Evolutionary conservation across 1,140 invertebrate genomes (phyloP), one percentile per base, ranked within the genome.

Genomic region (Pinna nobilis): DNA sequence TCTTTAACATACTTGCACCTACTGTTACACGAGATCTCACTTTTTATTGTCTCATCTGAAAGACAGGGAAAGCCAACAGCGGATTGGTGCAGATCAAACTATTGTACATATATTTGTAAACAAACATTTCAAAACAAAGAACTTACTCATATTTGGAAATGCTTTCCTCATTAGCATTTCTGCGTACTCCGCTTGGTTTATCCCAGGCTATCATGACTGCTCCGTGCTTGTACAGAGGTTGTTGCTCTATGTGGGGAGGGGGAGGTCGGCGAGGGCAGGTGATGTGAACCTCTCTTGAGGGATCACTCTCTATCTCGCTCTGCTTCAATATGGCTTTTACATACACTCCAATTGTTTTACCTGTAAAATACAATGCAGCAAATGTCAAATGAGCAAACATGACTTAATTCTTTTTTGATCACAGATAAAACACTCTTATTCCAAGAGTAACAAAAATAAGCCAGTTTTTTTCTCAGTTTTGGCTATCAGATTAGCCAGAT

Each of bases 191-290:
- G 9, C 78, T 67, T 1, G 86, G 87, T 67, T 83, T 85, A 35
- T 84, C 81, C 88, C 88, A 89, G 13, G 83, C 84, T 20, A 89
- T 78, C 2, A 88, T 74, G 2, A 87, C 87, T 69, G 82, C 84
- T 3, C 87, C 85, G 30, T 77, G 77, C 61, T 88, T 86, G 69
- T 82, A 84, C 5, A 87, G 86, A 18, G 88, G 87, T 57, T 88
- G 82, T 74, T 89, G 84, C 28, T 79, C 73, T 7, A 89, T 82
- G 18, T 71, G 37, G 6, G 86, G 82, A 0, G 80, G 60, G 47
- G 80, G 73, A 13, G 88, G 88, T 51, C 76, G 73, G 7, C 69
- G 37, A 7, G 88, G 88, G 81, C 88, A 89, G 6, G 84, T 84
- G 20, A 89, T 76, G 53, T 84, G 80, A 7, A 89, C 33, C 15